phyloP scores from a whole-genome alignment of 2,888 invertebrate genomes.

The Leptopilina syphax region DNA sequence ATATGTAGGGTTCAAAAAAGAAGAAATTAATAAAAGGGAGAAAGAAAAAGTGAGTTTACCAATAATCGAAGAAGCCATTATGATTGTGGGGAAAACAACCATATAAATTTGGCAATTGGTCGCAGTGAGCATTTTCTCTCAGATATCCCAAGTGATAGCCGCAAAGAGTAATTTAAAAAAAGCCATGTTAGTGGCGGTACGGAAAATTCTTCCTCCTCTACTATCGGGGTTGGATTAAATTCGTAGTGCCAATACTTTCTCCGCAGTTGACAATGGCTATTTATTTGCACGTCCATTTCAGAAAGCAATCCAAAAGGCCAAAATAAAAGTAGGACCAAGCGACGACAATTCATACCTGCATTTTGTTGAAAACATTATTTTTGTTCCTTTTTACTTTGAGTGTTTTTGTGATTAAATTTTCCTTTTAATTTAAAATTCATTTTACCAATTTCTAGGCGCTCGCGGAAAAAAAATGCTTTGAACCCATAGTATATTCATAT shows the following conservation, averaged over 20 bases:
- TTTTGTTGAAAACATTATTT: neutral
- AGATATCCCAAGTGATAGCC: slow-evolving; percentile 82
- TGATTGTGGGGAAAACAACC: slow-evolving; percentile 79
- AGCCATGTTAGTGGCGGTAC: slow-evolving; percentile 83
- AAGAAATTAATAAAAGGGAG: too few relatives aligned
- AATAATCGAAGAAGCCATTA: slow-evolving; percentile 77
- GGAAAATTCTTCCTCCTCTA: slow-evolving; percentile 81
- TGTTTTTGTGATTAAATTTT: neutral
- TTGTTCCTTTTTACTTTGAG: neutral
- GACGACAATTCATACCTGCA: slow-evolving; percentile 79
- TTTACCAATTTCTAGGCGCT: slow-evolving; percentile 81
- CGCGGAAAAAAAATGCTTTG: slow-evolving; percentile 78
- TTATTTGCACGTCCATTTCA: slow-evolving; percentile 77
- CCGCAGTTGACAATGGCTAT: slow-evolving; percentile 78
- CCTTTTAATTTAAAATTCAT: neutral
- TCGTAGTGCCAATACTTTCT: slow-evolving; percentile 82
- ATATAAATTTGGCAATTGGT: slow-evolving; percentile 80
- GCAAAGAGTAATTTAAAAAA: slow-evolving; percentile 81
- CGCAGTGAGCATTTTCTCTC: slow-evolving; percentile 82
- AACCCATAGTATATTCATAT: slow-evolving; percentile 78
- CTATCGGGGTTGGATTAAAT: slow-evolving; percentile 82
- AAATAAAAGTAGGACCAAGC: slow-evolving; percentile 78
- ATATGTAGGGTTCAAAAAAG: too few relatives aligned
- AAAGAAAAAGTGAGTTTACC: slow-evolving; percentile 64
- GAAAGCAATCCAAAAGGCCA: slow-evolving; percentile 82